These are phyloP conservation scores for Ciconia maguari DNA, from an alignment of 2,113 vertebrate genomes.

Conservation along the genomic window DNA sequence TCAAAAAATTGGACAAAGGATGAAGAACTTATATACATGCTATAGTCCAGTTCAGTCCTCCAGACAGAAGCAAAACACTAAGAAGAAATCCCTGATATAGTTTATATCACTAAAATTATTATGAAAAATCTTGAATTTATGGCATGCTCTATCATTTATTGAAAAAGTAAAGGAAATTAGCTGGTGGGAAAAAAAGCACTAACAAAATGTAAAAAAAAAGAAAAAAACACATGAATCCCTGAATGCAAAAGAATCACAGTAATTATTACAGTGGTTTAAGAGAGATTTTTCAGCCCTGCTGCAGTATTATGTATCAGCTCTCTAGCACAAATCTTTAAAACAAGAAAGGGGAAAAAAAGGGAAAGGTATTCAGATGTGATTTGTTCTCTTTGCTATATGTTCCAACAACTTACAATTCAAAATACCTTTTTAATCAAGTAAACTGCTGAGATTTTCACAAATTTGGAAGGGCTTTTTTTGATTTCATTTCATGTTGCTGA, in stretches of 20 bases:
- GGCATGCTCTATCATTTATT: neutral
- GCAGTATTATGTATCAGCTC: neutral
- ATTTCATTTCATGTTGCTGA: neutral
- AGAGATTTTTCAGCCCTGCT: neutral
- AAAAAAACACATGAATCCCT: neutral
- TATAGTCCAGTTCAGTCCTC: neutral
- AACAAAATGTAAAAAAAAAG: neutral
- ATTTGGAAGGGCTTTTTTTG: neutral
- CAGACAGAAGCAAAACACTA: neutral
- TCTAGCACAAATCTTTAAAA: neutral
- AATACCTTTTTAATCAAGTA: slow-evolving; percentile 15
- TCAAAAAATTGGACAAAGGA: neutral
- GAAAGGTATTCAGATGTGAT: neutral
- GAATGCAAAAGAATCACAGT: neutral
- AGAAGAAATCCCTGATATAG: neutral
- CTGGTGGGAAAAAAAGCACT: neutral
- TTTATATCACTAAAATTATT: neutral
- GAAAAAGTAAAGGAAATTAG: neutral
- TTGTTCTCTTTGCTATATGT: neutral
- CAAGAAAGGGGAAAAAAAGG: neutral
- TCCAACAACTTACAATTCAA: neutral
- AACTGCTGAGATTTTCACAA: neutral
- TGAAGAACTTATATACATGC: neutral
- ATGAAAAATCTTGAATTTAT: neutral
- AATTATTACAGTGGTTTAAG: neutral